A percentile compares a stretch with the other conserved stretches of the same genome.
Evolutionary conservation across 1,140 invertebrate species (phyloP).

Genomic region (Drepana arcuata): DNA sequence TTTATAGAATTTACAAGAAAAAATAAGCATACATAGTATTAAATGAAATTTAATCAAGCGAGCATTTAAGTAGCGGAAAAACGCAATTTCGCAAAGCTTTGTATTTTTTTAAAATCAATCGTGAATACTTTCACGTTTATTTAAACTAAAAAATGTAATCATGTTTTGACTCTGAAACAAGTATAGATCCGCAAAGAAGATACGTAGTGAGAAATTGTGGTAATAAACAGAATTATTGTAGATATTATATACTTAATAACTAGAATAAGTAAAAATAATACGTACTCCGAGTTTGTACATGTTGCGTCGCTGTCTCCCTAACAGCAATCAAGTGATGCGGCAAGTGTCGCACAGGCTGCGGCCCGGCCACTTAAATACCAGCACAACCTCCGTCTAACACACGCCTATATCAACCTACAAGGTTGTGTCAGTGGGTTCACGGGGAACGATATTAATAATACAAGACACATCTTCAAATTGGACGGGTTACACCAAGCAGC

Average conservation of each 20-base stretch:
- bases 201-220: background rate
- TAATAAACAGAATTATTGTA: background rate
- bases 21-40: no score
- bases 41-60: no score
- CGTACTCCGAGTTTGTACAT: constrained; percentile 29
- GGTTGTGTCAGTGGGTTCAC: constrained; percentile 21
- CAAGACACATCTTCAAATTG: no score
- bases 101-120: background rate
- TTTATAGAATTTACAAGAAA: no score
- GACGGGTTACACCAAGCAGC: no score
- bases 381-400: constrained; percentile 6
- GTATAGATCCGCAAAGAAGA: background rate
- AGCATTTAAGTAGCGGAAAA: no score
- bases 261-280: constrained; percentile 11
- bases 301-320: constrained; percentile 7
- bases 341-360: constrained; percentile 22
- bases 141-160: background rate
- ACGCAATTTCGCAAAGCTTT: no score
- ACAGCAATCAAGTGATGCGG: constrained; percentile 19
- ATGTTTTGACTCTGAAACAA: background rate
- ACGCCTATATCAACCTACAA: constrained; percentile 12
- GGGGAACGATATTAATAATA: background rate
- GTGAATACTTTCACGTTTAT: background rate
- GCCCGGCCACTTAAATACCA: constrained; percentile 25
- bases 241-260: no score